Evolutionary conservation across 2,888 invertebrate species (phyloP).

Genomic region (Tetranychus truncatus): DNA sequence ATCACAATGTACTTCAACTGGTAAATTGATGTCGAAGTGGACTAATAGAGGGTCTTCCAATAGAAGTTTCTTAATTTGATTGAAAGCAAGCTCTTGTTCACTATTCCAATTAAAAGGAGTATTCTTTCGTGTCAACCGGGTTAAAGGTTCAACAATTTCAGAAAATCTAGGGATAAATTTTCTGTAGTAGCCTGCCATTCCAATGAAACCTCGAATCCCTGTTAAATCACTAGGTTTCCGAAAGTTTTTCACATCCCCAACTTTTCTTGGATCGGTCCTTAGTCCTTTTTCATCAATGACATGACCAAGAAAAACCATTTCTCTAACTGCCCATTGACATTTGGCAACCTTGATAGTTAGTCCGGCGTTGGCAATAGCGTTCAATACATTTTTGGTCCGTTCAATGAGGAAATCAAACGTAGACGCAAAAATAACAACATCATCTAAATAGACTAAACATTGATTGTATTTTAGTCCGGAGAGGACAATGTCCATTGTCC

Average conservation of each 20-base stretch:
- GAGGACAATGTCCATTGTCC: constrained; percentile 12
- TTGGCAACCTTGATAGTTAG: constrained; percentile 11
- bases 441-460: constrained; percentile 16
- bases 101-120: neutral
- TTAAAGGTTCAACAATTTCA: neutral
- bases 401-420: constrained; percentile 2
- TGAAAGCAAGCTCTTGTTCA: neutral
- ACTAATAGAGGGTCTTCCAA: neutral
- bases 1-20: constrained; percentile 15
- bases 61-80: neutral
- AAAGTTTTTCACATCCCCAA: constrained; percentile 6
- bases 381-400: neutral
- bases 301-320: constrained; percentile 12
- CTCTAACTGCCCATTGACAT: constrained; percentile 4
- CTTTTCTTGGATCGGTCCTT: constrained; percentile 12
- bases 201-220: constrained; percentile 6
- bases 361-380: neutral
- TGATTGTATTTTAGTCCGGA: neutral
- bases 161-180: constrained; percentile 7
- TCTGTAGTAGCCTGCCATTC: neutral
- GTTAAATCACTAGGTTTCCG: constrained; percentile 13
- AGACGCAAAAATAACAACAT: constrained; percentile 8
- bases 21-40: constrained; percentile 13
- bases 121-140: neutral
- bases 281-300: constrained; percentile 9